Evolutionary conservation across 2,797 vertebrate genomes (phyloP).

Genomic region (Peromyscus eremicus): DNA sequence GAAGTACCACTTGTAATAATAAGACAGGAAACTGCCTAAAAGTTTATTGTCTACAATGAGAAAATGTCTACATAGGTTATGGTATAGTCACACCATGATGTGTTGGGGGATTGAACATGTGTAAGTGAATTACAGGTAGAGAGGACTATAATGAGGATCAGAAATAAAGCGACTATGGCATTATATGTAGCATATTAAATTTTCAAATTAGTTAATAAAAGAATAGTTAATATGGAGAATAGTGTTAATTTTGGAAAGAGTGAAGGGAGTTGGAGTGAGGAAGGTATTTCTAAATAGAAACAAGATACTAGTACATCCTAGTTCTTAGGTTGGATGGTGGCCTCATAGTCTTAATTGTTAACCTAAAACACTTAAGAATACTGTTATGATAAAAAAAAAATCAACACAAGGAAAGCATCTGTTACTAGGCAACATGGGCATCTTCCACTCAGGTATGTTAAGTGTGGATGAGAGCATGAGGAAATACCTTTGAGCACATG

Average conservation of each 20-base stretch:
- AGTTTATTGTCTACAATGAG: background rate
- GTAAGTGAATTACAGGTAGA: background rate
- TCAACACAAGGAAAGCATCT: background rate
- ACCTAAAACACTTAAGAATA: background rate
- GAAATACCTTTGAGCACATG: background rate
- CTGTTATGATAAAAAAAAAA: background rate
- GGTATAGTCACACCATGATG: background rate
- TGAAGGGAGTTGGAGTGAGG: background rate
- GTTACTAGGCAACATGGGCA: background rate
- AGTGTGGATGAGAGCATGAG: background rate
- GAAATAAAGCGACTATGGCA: background rate
- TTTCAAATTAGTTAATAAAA: background rate
- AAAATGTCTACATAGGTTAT: background rate
- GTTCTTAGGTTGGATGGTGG: background rate
- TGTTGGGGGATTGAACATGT: background rate
- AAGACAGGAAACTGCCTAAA: background rate
- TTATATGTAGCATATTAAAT: background rate
- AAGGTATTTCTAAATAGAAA: background rate
- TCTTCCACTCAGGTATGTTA: background rate
- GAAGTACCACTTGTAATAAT: background rate
- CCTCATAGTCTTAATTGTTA: background rate
- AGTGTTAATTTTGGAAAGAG: conserved; percentile 13
- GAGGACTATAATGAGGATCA: background rate
- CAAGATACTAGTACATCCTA: background rate
- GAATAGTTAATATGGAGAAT: background rate